phyloP scores from a whole-genome alignment of 2,888 invertebrate species.

The Stomorhina lunata region DNA sequence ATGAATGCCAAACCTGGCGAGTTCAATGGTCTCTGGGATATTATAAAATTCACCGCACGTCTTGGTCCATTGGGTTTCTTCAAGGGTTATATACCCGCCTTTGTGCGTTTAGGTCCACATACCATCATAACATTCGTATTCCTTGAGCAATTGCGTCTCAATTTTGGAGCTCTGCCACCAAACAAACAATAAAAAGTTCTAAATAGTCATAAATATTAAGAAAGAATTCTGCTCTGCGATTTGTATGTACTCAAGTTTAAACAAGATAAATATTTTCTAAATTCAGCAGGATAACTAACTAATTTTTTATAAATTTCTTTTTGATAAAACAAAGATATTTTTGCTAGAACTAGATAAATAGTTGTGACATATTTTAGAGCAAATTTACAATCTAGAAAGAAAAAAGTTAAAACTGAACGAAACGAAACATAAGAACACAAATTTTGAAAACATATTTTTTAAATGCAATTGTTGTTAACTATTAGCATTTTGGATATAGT shows the following conservation, averaged over 20 bases:
- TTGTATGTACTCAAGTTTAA: neutral
- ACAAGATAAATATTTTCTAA: slow-evolving; percentile 16
- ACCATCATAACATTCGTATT: slow-evolving; percentile 98
- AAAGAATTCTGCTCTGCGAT: neutral
- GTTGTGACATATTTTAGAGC: slow-evolving; percentile 40
- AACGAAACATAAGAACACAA: slow-evolving; percentile 16
- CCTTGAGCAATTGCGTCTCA: slow-evolving; percentile 94
- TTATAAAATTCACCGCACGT: slow-evolving; percentile 90
- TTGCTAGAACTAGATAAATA: neutral
- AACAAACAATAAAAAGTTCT: slow-evolving; percentile 5
- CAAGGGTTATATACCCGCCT: slow-evolving; percentile 98
- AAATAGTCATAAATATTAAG: neutral
- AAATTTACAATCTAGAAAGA: slow-evolving; percentile 58
- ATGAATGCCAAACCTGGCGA: slow-evolving; percentile 99
- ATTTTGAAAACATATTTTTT: neutral
- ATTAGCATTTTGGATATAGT: slow-evolving; percentile 1
- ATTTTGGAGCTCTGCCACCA: slow-evolving; percentile 83
- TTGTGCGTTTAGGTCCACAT: slow-evolving; percentile 97
- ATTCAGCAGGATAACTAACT: slow-evolving; percentile 33
- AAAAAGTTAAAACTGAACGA: neutral
- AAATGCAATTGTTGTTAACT: slow-evolving; percentile 1
- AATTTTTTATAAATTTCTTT: slow-evolving; percentile 10
- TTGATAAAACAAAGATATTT: slow-evolving; percentile 14
- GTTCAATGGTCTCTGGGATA: slow-evolving; percentile 86
- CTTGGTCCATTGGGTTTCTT: slow-evolving; percentile 96